Base-by-base conservation (phyloP, 2,888 invertebrate genomes). In the Papilio elwesi region DNA sequence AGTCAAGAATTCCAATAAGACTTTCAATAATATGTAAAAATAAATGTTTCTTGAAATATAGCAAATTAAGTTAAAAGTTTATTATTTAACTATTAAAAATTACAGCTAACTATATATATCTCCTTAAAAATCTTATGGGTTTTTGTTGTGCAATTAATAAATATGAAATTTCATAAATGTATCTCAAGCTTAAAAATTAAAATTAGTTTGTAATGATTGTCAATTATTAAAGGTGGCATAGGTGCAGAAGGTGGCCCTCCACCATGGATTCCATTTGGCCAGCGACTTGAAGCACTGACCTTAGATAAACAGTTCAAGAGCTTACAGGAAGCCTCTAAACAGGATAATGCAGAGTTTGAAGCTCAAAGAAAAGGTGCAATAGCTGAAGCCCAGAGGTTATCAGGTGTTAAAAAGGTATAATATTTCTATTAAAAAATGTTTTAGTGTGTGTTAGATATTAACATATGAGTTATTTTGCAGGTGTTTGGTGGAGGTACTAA, bases 191-290 rank as follows among this genome's bases (percentile, higher is more conserved):
- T 55, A 12, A 1, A 7, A 57, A 57, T 26, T 57, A 49, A 7
- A 57, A 57, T 26, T 57, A 49, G 12, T 55, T 55, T 1, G 8
- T 74, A 75, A 62, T 70, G 15, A 36, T 16, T 90, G 87, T 59
- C 6, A 13, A 59, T 75, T 59, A 66, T 77, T 76, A 77, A 85
- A 91, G 94, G 95, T 68, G 94, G 95, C 51, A 92, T 94, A 70
- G 95, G 95, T 9, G 95, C 94, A 71, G 96, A 97, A 79, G 97
- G 97, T 76, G 97, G 97, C 0, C 98, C 98, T 2, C 98, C 97
- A 57, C 96, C 97, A 53, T 98, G 98, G 98, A 97, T 98, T 79
- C 96, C 98, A 51, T 98, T 98, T 92, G 98, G 98, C 0, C 96
- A 97, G 81, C 96, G 95, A 82, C 94, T 97, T 70, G 93, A 96